phyloP scores from a whole-genome alignment of 2,888 invertebrate species.

The Chelonus formosanus region DNA sequence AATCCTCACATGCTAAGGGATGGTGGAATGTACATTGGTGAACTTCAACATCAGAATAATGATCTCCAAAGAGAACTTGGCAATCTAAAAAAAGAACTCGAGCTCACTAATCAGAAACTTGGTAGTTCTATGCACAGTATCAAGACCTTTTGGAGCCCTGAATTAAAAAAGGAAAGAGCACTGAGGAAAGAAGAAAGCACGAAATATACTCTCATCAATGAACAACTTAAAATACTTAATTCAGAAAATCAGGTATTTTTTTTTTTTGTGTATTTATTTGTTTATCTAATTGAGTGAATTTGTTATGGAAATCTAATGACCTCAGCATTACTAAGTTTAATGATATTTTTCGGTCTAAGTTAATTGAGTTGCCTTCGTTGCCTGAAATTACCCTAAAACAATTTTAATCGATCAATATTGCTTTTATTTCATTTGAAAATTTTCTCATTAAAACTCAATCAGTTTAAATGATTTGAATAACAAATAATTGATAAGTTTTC shows the following conservation, averaged over 20 bases:
- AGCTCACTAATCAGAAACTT: constrained; percentile 95
- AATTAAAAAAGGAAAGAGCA: constrained; percentile 97
- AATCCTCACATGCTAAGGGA: constrained; percentile 72
- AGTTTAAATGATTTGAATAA: too few relatives aligned
- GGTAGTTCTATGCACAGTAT: constrained; percentile 99
- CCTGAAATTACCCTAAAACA: too few relatives aligned
- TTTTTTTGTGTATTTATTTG: background rate
- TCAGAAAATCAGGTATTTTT: constrained; percentile 90
- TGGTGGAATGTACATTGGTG: constrained; percentile 80
- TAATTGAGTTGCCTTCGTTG: too few relatives aligned
- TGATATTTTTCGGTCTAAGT: background rate
- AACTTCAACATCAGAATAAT: constrained; percentile 92
- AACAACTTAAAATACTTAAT: constrained; percentile 94
- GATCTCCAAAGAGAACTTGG: constrained; percentile 93
- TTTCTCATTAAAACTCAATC: too few relatives aligned
- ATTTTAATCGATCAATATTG: too few relatives aligned
- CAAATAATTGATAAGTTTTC: too few relatives aligned
- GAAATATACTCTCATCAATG: constrained; percentile 95
- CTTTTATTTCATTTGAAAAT: too few relatives aligned
- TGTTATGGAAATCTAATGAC: too few relatives aligned
- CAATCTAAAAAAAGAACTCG: constrained; percentile 91
- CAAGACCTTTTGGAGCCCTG: constrained; percentile 99
- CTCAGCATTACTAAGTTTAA: background rate
- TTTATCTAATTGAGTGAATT: background rate
- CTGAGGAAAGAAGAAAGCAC: constrained; percentile 97